A percentile compares a stretch with the other conserved stretches of the same genome.
Conservation (phyloP, 2,888 invertebrate species). For the Neuroscelio doddi region DNA sequence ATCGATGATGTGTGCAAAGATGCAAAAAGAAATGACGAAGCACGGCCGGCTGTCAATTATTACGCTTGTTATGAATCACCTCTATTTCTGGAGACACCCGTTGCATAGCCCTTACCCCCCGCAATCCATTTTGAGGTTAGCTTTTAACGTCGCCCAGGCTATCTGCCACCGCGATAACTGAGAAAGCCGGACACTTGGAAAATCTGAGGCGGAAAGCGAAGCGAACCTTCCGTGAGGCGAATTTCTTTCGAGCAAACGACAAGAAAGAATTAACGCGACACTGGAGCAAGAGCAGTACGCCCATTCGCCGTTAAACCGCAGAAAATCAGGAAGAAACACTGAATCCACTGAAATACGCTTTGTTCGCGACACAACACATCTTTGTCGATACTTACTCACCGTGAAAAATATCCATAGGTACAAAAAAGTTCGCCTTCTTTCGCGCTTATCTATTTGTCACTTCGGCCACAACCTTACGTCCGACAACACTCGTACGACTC, state of each 20-base stretch:
- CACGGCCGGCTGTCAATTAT: conserved; percentile 49
- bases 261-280: conserved; percentile 31
- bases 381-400: conserved; percentile 52
- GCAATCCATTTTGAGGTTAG: conserved; percentile 61
- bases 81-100: conserved; percentile 67
- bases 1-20: no score
- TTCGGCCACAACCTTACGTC: conserved; percentile 61
- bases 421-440: conserved; percentile 22
- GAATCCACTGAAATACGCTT: conserved; percentile 7
- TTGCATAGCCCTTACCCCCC: conserved; percentile 51
- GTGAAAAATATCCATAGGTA: conserved; percentile 59
- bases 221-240: neutral
- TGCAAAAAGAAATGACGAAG: neutral
- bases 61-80: conserved; percentile 61
- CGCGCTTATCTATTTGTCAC: conserved; percentile 61
- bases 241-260: conserved; percentile 6
- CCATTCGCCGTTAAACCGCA: conserved; percentile 56
- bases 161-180: neutral
- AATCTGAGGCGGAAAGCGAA: neutral
- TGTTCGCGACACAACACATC: neutral
- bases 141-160: conserved; percentile 14
- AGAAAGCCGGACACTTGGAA: neutral
- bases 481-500: conserved; percentile 65
- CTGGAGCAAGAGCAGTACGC: conserved; percentile 57
- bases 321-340: conserved; percentile 59